Conservation (phyloP, 2,888 invertebrate genomes). For the Chironomus tentans region DNA sequence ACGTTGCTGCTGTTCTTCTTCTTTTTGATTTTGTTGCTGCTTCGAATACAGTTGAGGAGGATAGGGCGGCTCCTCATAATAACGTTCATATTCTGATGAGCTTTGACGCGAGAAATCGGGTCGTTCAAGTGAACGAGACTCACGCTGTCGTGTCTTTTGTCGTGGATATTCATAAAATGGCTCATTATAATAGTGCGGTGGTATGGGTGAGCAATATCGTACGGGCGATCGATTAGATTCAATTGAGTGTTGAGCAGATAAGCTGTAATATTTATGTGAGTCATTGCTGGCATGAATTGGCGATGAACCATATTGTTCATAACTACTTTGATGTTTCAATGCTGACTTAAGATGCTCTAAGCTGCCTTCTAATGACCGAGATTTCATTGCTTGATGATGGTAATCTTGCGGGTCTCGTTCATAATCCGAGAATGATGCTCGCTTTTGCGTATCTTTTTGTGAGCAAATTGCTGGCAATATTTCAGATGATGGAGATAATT, state of each 20-base stretch:
- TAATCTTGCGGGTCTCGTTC: slow-evolving; percentile 13
- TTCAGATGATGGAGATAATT: slow-evolving; percentile 25
- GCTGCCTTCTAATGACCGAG: slow-evolving; percentile 17
- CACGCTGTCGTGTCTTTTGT: neutral
- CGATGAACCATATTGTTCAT: slow-evolving; percentile 7
- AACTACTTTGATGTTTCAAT: slow-evolving; percentile 21
- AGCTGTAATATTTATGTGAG: slow-evolving; percentile 7
- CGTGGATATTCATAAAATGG: slow-evolving; percentile 17
- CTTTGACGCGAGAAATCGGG: slow-evolving; percentile 22
- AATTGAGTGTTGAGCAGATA: slow-evolving; percentile 18
- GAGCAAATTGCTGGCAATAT: slow-evolving; percentile 10
- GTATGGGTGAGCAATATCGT: slow-evolving; percentile 22
- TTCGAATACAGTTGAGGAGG: neutral
- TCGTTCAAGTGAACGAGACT: slow-evolving; percentile 23
- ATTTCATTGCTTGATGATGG: slow-evolving; percentile 23
- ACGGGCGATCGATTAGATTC: slow-evolving; percentile 24
- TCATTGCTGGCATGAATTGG: neutral
- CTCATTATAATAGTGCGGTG: slow-evolving; percentile 12
- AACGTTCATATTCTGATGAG: slow-evolving; percentile 24
- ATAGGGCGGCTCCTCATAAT: slow-evolving; percentile 16
- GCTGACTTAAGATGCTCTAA: slow-evolving; percentile 23
- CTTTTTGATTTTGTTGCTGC: neutral
- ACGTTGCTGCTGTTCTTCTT: neutral
- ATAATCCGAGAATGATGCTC: slow-evolving; percentile 23
- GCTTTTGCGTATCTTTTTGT: neutral